Base-by-base conservation (phyloP, 2,888 invertebrate species). In the Mayetiola destructor region DNA sequence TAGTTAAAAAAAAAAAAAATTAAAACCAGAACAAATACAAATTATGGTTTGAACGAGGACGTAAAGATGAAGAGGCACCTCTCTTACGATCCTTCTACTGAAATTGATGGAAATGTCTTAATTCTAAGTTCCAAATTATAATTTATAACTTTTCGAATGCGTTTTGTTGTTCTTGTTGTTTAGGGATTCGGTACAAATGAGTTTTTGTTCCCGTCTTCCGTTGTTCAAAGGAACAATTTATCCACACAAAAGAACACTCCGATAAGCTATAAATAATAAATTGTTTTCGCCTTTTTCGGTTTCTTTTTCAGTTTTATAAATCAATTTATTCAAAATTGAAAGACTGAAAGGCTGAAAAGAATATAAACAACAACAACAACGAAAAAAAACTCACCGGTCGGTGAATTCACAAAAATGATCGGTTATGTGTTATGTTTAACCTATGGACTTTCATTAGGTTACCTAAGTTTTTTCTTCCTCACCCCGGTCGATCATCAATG, bases 301-400 rank as follows among this genome's bases (percentile, higher is more conserved):
- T 48, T 48, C 48, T 48, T 48, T 48, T 48, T 48, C 16, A 48
- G 48, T 48, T 48, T 48, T 48, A 48, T 48, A 48, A 48, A 48
- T 48, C 48, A 48, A 48, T 48, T 48, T 48, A 10, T 27, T 48
- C 27, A 23, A 9, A 27, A 27, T 48, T 48, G 6, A 48, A 48
- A 27, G 48, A 27, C 48, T 48, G 6, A 12, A 48, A 27, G 48
- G 48, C 48, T 48, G 6, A 12, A 12, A 12, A 36, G 12, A 36
- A 36, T 18, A 39, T 18, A 39, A n/a, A 27, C 4, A 3, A n/a
- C 48, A 27, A 9, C 48, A 48, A 27, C 48, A 27, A 27, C 9
- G 48, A n/a, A n/a, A n/a, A n/a, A n/a, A n/a, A n/a, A n/a, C 27
- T 48, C 12, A 9, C 23, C n/a, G 27, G 16, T 48, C 27, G 48